phyloP scores from a whole-genome alignment of 1,140 invertebrate genomes.

The Lepeophtheirus salmonis region DNA sequence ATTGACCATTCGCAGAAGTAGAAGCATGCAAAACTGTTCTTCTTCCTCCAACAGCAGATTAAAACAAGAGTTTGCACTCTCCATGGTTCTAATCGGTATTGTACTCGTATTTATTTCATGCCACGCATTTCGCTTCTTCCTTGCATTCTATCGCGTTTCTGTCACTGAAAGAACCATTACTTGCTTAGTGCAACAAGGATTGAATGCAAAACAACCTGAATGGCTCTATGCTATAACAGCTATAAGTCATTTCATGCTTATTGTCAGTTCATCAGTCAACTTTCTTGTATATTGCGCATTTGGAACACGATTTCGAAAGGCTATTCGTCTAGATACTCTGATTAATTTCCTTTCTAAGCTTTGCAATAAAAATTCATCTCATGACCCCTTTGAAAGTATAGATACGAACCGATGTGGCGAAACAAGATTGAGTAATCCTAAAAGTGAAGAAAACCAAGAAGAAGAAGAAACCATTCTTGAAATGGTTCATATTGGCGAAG shows the following conservation, averaged over 20 bases:
- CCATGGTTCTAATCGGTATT: conserved; percentile 11
- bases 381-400: too few species aligned
- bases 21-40: neutral
- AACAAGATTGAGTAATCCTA: neutral
- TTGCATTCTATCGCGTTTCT: conserved; percentile 13
- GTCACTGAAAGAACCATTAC: neutral
- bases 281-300: conserved; percentile 10
- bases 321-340: neutral
- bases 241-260: conserved; percentile 12
- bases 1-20: neutral
- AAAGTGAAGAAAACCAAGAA: neutral
- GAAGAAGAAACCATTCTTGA: neutral
- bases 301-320: conserved; percentile 2
- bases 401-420: neutral
- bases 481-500: neutral
- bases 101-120: conserved; percentile 8
- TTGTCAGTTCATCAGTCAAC: conserved; percentile 6
- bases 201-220: neutral
- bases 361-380: too few species aligned
- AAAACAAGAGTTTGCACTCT: neutral
- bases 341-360: neutral
- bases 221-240: conserved; percentile 6
- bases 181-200: neutral
- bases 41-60: neutral
- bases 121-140: conserved; percentile 9